Base-by-base conservation (phyloP, 2,113 vertebrate species). In the Ictalurus furcatus region DNA sequence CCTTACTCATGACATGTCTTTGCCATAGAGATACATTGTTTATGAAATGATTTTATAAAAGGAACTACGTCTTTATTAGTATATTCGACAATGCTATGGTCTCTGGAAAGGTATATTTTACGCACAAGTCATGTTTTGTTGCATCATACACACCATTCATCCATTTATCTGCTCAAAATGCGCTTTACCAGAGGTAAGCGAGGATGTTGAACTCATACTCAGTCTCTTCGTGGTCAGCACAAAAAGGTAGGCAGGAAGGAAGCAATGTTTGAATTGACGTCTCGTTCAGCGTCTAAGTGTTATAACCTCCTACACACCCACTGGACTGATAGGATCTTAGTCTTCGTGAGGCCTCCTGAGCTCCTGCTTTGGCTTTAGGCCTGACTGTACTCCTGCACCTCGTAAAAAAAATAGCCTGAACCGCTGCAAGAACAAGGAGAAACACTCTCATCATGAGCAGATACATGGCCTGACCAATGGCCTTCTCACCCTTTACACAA, bases 191-290 rank as follows among this genome's bases (percentile, higher is more conserved):
- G 81, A 78, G 63, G 84, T 79, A 17, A 81, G 65, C 34, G 17
- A 71, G 81, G 85, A 89, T 73, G 63, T 48, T 76, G 74, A 54
- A 23, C 28, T 89, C 78, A 34, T 89, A 78, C 86, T 54, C 56
- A 80, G 61, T n/a, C 85, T 59, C 84, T 88, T 83, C 85, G 85
- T 87, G 76, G 40, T n/a, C 59, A 81, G 69, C 85, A 86, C 90
- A 91, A 85, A 92, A 86, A 73, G 14, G 25, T 83, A 37, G 76
- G 54, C 84, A 92, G 90, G 93, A 90, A 92, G 90, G 91, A 92
- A 92, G 89, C 86, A 92, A 90, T 90, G 88, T 79, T 17, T 37
- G 16, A 73, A 73, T 37, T 37, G 30, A 73, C 34, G 16, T 37
- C 28, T 73, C 30, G 16, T 73, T 73, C 30, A 73, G 30, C 6